These are phyloP conservation scores for Oncorhynchus mykiss DNA, from an alignment of 2,113 vertebrate genomes.

Conservation along the genomic window DNA sequence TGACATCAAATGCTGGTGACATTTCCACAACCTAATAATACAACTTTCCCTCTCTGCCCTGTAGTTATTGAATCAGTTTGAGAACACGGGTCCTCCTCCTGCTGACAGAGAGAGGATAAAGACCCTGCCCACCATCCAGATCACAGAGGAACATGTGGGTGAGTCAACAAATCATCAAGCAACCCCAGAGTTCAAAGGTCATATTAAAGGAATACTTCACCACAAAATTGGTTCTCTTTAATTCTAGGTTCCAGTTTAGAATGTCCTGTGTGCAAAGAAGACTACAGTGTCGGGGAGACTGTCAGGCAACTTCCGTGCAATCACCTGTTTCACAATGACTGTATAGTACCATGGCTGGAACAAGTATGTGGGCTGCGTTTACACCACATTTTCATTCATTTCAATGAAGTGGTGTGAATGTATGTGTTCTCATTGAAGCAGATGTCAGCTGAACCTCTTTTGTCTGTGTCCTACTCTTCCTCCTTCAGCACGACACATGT, in stretches of 20 bases:
- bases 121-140: constrained; percentile 87
- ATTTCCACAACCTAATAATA: background rate
- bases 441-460: background rate
- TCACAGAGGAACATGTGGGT: constrained; percentile 95
- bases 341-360: constrained; percentile 97
- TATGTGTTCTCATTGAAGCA: background rate
- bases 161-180: constrained; percentile 38
- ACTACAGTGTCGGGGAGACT: constrained; percentile 84
- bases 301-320: constrained; percentile 96
- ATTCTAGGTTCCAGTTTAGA: constrained; percentile 87
- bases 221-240: constrained; percentile 17
- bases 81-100: constrained; percentile 95
- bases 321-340: constrained; percentile 95
- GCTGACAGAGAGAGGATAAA: constrained; percentile 95
- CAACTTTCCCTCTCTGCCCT: constrained; percentile 14
- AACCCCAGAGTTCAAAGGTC: background rate
- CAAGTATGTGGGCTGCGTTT: constrained; percentile 74
- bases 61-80: constrained; percentile 98
- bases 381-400: too few species aligned
- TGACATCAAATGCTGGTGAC: background rate
- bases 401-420: too few species aligned
- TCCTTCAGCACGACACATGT: constrained; percentile 90
- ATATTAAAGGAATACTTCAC: background rate
- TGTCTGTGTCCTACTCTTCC: constrained; percentile 15
- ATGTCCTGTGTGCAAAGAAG: constrained; percentile 98